Conservation (phyloP, 1,140 invertebrate species). For the Zaprionus capensis region DNA sequence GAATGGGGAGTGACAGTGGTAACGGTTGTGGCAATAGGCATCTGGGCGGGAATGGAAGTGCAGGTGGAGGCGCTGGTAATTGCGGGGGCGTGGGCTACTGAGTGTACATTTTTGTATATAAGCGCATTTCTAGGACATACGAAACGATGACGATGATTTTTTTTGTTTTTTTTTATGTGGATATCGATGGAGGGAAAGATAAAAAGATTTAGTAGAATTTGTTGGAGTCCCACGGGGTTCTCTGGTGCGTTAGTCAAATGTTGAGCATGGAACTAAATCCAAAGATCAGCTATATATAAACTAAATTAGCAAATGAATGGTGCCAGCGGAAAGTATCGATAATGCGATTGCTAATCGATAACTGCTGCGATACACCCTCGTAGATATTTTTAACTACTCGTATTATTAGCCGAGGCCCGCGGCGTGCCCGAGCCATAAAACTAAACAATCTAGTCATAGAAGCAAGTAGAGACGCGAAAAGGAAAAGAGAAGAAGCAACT, state of each 20-base stretch:
- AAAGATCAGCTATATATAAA: conserved; percentile 11
- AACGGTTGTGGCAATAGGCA: conserved; percentile 13
- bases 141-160: conserved; percentile 15
- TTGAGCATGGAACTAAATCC: conserved; percentile 20
- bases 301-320: conserved; percentile 37
- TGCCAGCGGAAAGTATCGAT: background rate
- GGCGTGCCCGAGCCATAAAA: conserved; percentile 68
- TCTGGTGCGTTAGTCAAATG: conserved; percentile 38
- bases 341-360: conserved; percentile 8
- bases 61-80: conserved; percentile 3
- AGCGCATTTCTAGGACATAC: conserved; percentile 16
- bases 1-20: background rate
- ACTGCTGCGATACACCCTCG: conserved; percentile 9
- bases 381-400: conserved; percentile 33
- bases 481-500: conserved; percentile 6
- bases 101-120: conserved; percentile 61
- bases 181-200: background rate
- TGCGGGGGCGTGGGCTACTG: conserved; percentile 24
- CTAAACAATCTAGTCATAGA: conserved; percentile 53
- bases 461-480: conserved; percentile 16
- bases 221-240: conserved; percentile 41
- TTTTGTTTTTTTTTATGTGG: conserved; percentile 12
- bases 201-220: conserved; percentile 69
- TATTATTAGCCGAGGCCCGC: conserved; percentile 43
- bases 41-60: conserved; percentile 13